Conservation (phyloP, 1,140 invertebrate species). For the Caerostris darwini region DNA sequence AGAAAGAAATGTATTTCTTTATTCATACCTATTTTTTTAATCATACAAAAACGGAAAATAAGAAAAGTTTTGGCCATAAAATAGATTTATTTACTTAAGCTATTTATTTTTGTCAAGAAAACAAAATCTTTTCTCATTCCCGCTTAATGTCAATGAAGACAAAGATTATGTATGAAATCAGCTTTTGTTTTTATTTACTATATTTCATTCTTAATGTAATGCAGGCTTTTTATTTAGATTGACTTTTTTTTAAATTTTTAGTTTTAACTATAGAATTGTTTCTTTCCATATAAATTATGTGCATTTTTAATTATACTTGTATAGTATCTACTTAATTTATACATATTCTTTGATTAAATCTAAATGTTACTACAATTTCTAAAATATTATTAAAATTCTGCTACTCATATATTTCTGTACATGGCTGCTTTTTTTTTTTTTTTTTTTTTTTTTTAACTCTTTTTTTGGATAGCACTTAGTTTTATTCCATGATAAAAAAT, state of each 20-base stretch:
- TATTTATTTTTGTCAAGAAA: background rate
- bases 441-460: no score
- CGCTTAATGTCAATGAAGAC: background rate
- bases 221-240: background rate
- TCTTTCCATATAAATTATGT: background rate
- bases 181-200: background rate
- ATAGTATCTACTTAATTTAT: conserved; percentile 15
- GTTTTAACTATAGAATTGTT: background rate
- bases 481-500: no score
- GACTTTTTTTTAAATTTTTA: background rate
- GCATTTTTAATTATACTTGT: background rate
- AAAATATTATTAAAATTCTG: background rate
- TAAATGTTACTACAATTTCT: background rate
- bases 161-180: background rate
- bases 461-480: no score
- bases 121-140: background rate
- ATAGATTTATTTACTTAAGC: background rate
- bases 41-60: background rate
- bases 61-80: background rate
- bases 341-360: background rate
- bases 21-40: background rate
- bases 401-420: background rate
- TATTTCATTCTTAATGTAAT: background rate
- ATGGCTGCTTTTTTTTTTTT: background rate
- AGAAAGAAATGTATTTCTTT: background rate